phyloP scores from a whole-genome alignment of 2,888 invertebrate genomes.

The Scaptodrosophila latifasciaeformis region DNA sequence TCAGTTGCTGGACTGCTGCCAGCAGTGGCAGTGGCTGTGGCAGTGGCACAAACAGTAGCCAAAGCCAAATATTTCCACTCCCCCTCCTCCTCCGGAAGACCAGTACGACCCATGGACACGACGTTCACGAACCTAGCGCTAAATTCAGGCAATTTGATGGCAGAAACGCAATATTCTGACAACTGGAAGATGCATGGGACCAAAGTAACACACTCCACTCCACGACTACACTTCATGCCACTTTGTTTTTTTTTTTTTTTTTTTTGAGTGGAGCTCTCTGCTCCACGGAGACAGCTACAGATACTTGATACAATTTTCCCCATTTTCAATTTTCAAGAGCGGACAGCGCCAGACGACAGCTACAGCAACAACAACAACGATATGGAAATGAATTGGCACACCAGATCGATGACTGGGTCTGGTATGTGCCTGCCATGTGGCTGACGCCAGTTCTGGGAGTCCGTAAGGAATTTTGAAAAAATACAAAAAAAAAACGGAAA shows the following conservation, averaged over 20 bases:
- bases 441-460: neutral
- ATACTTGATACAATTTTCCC: constrained; percentile 7
- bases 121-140: constrained; percentile 51
- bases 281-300: constrained; percentile 7
- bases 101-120: constrained; percentile 24
- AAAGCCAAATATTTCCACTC: constrained; percentile 14
- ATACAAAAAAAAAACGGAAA: neutral
- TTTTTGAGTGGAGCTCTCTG: neutral
- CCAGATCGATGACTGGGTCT: neutral
- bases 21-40: too few species aligned
- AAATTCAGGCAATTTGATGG: constrained; percentile 69
- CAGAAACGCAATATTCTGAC: constrained; percentile 52
- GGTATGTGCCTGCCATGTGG: neutral
- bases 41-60: constrained; percentile 33
- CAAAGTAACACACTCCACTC: constrained; percentile 30
- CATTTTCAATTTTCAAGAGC: neutral
- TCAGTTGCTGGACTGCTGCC: constrained; percentile 52
- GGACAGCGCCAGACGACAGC: neutral
- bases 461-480: too few species aligned
- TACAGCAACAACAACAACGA: too few species aligned
- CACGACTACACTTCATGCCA: constrained; percentile 22
- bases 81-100: constrained; percentile 5
- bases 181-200: constrained; percentile 60
- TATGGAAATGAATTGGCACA: too few species aligned
- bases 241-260: too few species aligned